Conservation (phyloP, 2,888 invertebrate genomes). For the Eucriotettix oculatus region DNA sequence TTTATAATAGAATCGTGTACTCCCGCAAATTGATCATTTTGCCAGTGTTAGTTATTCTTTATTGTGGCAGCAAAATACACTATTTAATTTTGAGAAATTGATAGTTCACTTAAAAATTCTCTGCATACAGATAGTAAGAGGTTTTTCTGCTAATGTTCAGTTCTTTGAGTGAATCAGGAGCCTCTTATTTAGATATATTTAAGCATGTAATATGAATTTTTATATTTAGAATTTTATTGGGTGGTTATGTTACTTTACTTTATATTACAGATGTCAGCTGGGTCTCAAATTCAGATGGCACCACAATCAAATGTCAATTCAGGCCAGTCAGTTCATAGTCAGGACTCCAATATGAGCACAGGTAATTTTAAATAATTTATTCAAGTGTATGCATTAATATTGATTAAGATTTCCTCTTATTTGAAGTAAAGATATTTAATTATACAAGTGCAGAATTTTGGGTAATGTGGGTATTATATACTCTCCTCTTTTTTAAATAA, state of each 20-base stretch:
- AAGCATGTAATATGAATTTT: neutral
- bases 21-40: no score
- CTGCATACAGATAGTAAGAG: no score
- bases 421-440: no score
- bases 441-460: no score
- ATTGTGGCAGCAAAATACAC: no score
- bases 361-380: conserved; percentile 34
- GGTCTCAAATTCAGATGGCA: conserved; percentile 93
- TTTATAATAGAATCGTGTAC: no score
- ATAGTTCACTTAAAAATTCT: no score
- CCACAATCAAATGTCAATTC: conserved; percentile 78
- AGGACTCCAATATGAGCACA: conserved; percentile 97
- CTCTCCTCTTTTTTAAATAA: no score
- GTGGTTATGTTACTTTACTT: conserved; percentile 21
- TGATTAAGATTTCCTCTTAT: no score
- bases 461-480: no score
- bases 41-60: no score
- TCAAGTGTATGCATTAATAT: neutral
- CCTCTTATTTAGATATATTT: neutral
- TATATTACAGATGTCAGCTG: conserved; percentile 78
- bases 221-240: neutral
- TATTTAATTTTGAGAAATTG: no score
- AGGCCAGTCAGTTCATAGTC: conserved; percentile 72
- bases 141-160: neutral
- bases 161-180: neutral